Conservation (phyloP, 2,113 vertebrate species). For the Mobula birostris region DNA sequence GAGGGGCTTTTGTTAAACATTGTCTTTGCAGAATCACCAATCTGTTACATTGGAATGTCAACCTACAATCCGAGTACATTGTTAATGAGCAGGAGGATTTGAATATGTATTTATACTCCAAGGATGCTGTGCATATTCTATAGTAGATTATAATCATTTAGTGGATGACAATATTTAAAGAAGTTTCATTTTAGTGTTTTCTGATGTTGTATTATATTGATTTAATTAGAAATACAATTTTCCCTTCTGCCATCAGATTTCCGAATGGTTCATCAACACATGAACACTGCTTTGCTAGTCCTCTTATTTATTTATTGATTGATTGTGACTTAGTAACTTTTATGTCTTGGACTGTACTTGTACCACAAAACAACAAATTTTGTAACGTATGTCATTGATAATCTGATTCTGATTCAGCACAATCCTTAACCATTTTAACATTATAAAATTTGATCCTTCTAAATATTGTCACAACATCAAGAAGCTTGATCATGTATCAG, state of each 20-base stretch:
- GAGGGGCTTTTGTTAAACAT: neutral
- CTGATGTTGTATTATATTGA: neutral
- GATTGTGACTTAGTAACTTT: no score
- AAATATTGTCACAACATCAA: slow-evolving; percentile 91
- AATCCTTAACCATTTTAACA: slow-evolving; percentile 62
- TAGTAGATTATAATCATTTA: neutral
- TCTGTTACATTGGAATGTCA: neutral
- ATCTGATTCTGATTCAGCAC: neutral
- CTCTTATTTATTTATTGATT: no score
- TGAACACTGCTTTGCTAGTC: no score
- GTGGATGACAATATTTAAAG: neutral
- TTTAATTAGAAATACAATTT: neutral
- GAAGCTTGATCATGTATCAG: slow-evolving; percentile 56
- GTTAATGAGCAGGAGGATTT: neutral
- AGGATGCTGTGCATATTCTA: neutral
- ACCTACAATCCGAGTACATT: no score
- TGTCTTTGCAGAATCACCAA: neutral
- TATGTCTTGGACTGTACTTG: no score
- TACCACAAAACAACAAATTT: no score
- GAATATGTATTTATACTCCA: neutral
- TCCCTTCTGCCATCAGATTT: no score
- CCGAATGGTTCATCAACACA: no score
- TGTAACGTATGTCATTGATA: no score
- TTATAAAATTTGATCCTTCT: slow-evolving; percentile 86
- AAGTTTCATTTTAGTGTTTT: neutral